phyloP scores from a whole-genome alignment of 2,797 vertebrate species.

The Melanotaenia maccullochi region DNA sequence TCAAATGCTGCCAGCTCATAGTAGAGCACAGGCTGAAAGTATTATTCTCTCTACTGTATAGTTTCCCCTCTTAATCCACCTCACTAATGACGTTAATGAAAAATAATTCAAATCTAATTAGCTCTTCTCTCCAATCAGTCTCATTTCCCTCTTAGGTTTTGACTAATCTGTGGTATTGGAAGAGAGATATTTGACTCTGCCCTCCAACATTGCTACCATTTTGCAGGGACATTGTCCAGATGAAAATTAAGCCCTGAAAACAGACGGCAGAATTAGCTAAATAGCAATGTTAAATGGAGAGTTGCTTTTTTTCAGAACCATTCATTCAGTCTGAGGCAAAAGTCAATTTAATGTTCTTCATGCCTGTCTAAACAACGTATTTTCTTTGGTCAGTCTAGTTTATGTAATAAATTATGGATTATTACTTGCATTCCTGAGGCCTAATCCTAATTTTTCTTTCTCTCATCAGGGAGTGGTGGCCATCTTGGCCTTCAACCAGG shows the following conservation, averaged over 20 bases:
- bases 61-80: conserved; percentile 48
- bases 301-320: conserved; percentile 3
- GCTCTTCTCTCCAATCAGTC: conserved; percentile 55
- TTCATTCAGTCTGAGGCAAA: conserved; percentile 1
- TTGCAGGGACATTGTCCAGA: conserved; percentile 21
- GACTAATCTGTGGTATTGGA: conserved; percentile 45
- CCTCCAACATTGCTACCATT: conserved; percentile 24
- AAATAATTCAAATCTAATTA: conserved; percentile 64
- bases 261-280: neutral
- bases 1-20: conserved; percentile 39
- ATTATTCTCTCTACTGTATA: conserved; percentile 47
- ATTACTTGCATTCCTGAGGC: neutral
- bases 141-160: conserved; percentile 52
- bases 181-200: conserved; percentile 19
- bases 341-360: neutral
- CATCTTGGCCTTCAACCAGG: neutral
- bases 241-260: conserved; percentile 9
- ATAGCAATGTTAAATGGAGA: conserved; percentile 10
- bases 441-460: too few species aligned
- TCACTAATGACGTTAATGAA: conserved; percentile 62
- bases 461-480: neutral
- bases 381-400: neutral
- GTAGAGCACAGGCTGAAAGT: conserved; percentile 44
- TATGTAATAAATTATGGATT: neutral
- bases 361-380: conserved; percentile 9